These are phyloP conservation scores for Brachyistius frenatus DNA, from an alignment of 2,113 vertebrate species.

Conservation along the genomic window DNA sequence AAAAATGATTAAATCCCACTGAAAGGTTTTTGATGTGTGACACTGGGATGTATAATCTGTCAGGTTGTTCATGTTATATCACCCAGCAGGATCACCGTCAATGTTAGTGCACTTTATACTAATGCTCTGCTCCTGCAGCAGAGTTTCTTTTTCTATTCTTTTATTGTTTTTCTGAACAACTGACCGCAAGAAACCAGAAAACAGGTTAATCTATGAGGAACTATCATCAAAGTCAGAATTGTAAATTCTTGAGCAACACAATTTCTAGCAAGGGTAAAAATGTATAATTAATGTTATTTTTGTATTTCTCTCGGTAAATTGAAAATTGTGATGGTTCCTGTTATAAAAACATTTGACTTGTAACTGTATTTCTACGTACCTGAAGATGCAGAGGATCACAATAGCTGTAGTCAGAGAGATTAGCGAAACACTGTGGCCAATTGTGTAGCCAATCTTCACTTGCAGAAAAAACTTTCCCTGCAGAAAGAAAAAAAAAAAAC, in stretches of 20 bases:
- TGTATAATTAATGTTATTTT: too few relatives aligned
- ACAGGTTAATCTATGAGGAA: background rate
- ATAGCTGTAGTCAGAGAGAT: conserved; percentile 89
- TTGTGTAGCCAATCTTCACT: conserved; percentile 93
- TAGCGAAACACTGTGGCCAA: conserved; percentile 93
- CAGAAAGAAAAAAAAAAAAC: background rate
- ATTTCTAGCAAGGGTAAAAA: too few relatives aligned
- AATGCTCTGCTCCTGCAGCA: background rate
- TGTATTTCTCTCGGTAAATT: too few relatives aligned
- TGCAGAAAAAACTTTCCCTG: conserved; percentile 87
- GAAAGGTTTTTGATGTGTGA: conserved; percentile 20
- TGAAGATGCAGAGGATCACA: conserved; percentile 92
- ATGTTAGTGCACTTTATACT: background rate
- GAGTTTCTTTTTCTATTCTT: background rate
- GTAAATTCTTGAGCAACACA: too few relatives aligned
- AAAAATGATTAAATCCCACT: conserved; percentile 19
- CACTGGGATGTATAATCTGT: background rate
- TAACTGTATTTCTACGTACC: conserved; percentile 78
- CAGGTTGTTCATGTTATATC: background rate
- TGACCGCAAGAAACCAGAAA: background rate
- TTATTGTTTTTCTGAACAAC: background rate
- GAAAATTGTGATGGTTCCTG: too few relatives aligned
- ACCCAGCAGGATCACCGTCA: background rate
- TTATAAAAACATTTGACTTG: too few relatives aligned
- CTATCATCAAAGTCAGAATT: background rate